These are phyloP conservation scores for Corythoichthys intestinalis DNA, from an alignment of 2,113 vertebrate species.

Conservation along the genomic window DNA sequence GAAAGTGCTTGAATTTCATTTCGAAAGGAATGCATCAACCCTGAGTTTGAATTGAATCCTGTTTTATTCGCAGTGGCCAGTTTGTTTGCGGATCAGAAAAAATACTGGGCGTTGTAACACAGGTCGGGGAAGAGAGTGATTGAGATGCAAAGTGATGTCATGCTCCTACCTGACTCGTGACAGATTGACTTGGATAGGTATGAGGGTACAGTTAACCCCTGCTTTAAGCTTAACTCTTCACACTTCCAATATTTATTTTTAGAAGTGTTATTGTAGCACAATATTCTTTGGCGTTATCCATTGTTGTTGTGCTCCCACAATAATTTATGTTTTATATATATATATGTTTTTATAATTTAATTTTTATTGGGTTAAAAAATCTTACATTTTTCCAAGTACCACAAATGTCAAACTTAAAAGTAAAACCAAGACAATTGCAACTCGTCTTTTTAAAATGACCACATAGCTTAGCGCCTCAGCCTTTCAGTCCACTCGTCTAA, in stretches of 20 bases:
- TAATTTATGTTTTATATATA: too few species aligned
- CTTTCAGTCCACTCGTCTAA: background rate
- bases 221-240: too few species aligned
- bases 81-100: background rate
- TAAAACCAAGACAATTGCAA: background rate
- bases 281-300: too few species aligned
- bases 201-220: background rate
- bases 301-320: too few species aligned
- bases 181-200: background rate
- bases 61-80: background rate
- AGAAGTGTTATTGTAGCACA: too few species aligned
- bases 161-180: background rate
- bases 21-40: background rate
- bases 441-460: background rate
- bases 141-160: slow-evolving; percentile 5
- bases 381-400: too few species aligned
- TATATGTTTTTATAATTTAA: too few species aligned
- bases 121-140: background rate
- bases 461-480: background rate
- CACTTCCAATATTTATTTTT: too few species aligned
- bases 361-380: too few species aligned
- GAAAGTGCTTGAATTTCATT: background rate
- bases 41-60: background rate
- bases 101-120: background rate
- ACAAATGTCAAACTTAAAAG: background rate